Evolutionary conservation across 2,113 vertebrate species (phyloP), one percentile per base, ranked within the genome.

Genomic region (Hydropotes inermis): DNA sequence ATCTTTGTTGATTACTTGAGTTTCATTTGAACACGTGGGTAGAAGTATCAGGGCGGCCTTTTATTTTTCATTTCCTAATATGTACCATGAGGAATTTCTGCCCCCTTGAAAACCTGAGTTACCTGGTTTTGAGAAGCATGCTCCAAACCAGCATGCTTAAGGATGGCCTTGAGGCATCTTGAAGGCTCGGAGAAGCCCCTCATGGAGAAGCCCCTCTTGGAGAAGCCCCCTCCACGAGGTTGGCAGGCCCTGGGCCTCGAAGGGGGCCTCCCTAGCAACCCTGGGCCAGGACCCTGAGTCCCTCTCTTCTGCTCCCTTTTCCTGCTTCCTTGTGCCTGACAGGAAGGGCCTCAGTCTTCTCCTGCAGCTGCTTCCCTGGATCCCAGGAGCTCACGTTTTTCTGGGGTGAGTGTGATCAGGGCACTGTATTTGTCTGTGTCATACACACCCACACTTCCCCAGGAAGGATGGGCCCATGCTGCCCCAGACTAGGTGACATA

Each of bases 211-310:
- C 67, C 27, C 33, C 9, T 11, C 55, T 47, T 52, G 13, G 6
- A 43, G 57, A 60, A 78, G 33, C 36, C 21, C 19, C 13, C 21
- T 55, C 27, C 78, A 17, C 0, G 6, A 39, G 3, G 5, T 33
- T 57, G 27, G 27, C 47, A 79, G 27, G 17, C 55, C 57, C 30
- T 8, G 2, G 55, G 61, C 39, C 23, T 43, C 17, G 3, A 13
- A 0, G 23, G 23, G 47, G 2, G 0, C 27, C 23, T 47, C 27
- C 76, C 76, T 0, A 0, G 27, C 50, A 19, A n/a, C 16, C 7
- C 47, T 55, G 55, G 13, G 27, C 47, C 17, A 1, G 17, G 39
- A 55, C 58, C 25, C n/a, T 76, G 33, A 47, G n/a, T 23, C 57
- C 10, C 47, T 4, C 23, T 87, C 43, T 45, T 79, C 23, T 33